Conservation (phyloP, 2,113 vertebrate genomes). For the Panthera leo region DNA sequence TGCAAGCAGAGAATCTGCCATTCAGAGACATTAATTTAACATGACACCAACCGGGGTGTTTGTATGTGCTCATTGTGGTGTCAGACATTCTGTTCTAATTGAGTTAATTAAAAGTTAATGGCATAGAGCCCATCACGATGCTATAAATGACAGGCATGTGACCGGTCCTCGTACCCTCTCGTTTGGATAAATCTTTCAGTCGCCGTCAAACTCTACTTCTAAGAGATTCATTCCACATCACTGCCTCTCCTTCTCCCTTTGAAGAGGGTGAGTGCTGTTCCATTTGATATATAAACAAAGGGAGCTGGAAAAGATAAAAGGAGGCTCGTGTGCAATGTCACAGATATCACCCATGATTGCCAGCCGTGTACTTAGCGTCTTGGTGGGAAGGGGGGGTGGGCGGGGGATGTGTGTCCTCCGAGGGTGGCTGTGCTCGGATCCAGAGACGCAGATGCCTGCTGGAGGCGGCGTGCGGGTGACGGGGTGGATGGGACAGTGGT, state of each 20-base stretch:
- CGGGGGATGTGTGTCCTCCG: rapidly evolving
- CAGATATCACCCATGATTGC: not conserved
- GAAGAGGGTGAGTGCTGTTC: not conserved
- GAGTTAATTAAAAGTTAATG: constrained; percentile 95
- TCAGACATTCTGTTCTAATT: constrained; percentile 90
- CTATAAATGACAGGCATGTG: constrained; percentile 69
- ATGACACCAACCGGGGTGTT: constrained; percentile 82
- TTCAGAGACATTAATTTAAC: constrained; percentile 81
- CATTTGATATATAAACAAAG: constrained; percentile 63
- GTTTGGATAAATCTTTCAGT: constrained; percentile 77
- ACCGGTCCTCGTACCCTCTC: constrained; percentile 72
- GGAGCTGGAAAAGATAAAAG: constrained; percentile 44
- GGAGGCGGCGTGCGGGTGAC: rapidly evolving
- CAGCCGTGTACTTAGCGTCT: not conserved
- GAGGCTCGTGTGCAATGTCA: not conserved
- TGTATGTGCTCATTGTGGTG: constrained; percentile 83
- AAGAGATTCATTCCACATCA: constrained; percentile 64
- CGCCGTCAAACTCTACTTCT: constrained; percentile 64
- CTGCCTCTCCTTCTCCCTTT: constrained; percentile 55
- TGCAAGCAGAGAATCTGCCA: constrained; percentile 72
- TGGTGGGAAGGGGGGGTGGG: not conserved
- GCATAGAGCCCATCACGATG: constrained; percentile 81
- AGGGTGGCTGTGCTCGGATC: rapidly evolving
- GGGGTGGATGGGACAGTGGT: rapidly evolving
- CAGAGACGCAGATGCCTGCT: not conserved